Conservation (phyloP, 2,888 invertebrate species). For the Trissonchulus sp. region DNA sequence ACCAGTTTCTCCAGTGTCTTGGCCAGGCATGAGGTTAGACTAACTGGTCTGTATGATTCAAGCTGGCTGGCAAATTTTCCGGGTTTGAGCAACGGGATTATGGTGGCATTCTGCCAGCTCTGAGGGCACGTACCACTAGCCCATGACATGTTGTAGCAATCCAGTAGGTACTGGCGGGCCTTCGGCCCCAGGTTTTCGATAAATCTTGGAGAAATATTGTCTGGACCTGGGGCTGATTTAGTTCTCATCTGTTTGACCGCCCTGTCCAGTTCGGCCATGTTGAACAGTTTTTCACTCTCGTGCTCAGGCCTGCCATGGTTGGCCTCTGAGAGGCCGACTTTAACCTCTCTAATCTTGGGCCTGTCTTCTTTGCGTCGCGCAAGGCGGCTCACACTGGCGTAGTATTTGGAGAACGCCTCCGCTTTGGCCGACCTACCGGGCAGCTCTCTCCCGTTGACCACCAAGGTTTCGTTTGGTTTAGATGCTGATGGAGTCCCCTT, state of each 20-base stretch:
- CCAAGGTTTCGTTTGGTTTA: slow-evolving; percentile 9
- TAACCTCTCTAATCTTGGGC: not conserved
- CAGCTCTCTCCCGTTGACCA: not conserved
- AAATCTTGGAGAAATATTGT: too few species aligned
- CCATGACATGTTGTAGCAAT: slow-evolving; percentile 4
- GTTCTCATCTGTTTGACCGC: not conserved
- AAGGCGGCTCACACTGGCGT: not conserved
- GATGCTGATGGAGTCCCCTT: too few species aligned
- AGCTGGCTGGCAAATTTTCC: not conserved
- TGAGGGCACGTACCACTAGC: too few species aligned
- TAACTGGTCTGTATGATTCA: slow-evolving; percentile 7
- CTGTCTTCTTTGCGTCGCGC: not conserved
- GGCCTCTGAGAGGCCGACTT: not conserved
- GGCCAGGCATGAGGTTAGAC: too few species aligned
- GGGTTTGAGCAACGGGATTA: not conserved
- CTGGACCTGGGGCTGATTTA: too few species aligned
- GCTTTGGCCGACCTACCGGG: not conserved
- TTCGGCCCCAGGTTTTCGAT: not conserved
- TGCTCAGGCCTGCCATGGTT: not conserved
- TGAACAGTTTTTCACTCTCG: not conserved
- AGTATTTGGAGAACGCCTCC: slow-evolving; percentile 1
- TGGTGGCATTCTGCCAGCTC: too few species aligned
- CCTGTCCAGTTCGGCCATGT: not conserved
- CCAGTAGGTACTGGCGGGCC: not conserved
- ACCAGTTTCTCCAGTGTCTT: too few species aligned